Conservation (phyloP, 2,888 invertebrate genomes). For the Smittia sp. region DNA sequence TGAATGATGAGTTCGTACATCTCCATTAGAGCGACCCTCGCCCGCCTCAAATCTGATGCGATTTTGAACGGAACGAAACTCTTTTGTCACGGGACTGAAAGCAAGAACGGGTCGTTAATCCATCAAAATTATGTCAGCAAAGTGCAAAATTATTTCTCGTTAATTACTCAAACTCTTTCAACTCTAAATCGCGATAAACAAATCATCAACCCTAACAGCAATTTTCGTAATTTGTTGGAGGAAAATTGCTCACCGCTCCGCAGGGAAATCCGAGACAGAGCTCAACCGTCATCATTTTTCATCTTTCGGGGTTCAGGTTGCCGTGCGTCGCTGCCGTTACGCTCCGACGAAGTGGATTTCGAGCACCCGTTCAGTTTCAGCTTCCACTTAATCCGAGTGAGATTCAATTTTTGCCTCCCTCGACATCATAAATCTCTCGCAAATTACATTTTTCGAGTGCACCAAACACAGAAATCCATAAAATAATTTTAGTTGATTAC, state of each 20-base stretch:
- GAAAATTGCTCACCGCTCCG: not conserved
- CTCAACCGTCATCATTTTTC: not conserved
- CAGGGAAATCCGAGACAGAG: slow-evolving; percentile 18
- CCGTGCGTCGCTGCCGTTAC: not conserved
- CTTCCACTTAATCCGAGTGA: slow-evolving; percentile 33
- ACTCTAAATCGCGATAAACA: not conserved
- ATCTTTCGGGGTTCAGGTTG: not conserved
- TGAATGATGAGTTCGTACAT: slow-evolving; percentile 8
- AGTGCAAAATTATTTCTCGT: slow-evolving; percentile 19
- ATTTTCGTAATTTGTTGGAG: slow-evolving; percentile 24
- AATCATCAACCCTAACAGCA: slow-evolving; percentile 1
- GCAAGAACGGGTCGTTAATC: slow-evolving; percentile 9
- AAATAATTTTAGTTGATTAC: slow-evolving; percentile 41
- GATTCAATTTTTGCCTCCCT: slow-evolving; percentile 34
- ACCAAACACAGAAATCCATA: slow-evolving; percentile 8
- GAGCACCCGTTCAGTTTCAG: not conserved
- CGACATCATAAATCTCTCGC: slow-evolving; percentile 19
- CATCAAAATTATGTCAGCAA: slow-evolving; percentile 31
- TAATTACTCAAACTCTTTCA: slow-evolving; percentile 26
- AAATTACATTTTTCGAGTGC: not conserved
- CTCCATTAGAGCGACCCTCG: not conserved
- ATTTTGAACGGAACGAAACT: not conserved
- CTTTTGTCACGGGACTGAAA: not conserved
- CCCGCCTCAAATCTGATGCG: not conserved
- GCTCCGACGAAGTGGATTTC: not conserved